Conservation (phyloP, 2,797 vertebrate genomes). For the Hemitrygon akajei region DNA sequence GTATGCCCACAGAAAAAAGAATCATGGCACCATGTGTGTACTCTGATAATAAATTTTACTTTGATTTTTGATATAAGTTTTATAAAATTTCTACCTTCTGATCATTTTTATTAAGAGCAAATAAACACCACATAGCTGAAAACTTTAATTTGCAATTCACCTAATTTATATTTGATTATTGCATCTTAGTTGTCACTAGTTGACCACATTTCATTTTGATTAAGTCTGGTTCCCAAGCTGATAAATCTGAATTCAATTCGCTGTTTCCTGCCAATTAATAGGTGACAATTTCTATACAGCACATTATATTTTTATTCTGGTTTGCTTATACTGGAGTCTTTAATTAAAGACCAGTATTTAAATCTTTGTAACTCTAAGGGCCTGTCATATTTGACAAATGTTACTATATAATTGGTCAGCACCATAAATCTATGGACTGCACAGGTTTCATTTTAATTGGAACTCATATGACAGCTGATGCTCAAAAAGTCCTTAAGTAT, state of each 20-base stretch:
- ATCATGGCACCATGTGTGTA: too few relatives aligned
- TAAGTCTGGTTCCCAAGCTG: neutral
- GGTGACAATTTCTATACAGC: neutral
- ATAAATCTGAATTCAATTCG: neutral
- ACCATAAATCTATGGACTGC: neutral
- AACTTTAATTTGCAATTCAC: slow-evolving; percentile 4
- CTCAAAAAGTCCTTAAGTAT: neutral
- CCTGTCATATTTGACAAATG: neutral
- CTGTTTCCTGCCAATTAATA: neutral
- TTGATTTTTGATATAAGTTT: neutral
- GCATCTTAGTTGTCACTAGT: neutral
- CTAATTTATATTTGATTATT: neutral
- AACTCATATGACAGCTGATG: neutral
- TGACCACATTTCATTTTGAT: slow-evolving; percentile 22
- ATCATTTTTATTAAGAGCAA: neutral
- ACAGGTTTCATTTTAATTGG: neutral
- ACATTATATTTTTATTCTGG: neutral
- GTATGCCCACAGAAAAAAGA: too few relatives aligned
- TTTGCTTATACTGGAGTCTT: neutral
- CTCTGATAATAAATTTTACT: too few relatives aligned
- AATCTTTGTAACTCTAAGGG: neutral
- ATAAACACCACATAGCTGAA: neutral
- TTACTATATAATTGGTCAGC: neutral
- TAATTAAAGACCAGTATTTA: neutral
- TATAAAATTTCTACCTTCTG: neutral